Base-by-base conservation (phyloP, 2,888 invertebrate species). In the Tenodera sinensis region DNA sequence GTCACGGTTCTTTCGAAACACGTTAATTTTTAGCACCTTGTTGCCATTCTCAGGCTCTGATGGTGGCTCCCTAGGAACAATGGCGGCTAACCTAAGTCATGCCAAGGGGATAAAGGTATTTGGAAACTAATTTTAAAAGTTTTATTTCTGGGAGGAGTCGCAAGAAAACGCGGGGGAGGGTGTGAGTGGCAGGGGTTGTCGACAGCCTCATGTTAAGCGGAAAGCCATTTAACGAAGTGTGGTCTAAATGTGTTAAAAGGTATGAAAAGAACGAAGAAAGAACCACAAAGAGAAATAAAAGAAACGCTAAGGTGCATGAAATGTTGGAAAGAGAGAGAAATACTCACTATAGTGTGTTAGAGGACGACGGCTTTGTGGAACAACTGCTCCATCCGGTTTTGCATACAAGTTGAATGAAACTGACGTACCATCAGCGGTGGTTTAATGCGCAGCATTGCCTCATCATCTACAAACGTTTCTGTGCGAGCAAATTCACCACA, bases 181-280 rank as follows among this genome's bases (percentile, higher is more conserved):
- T 25, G 54, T 71, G 54, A 71, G 54, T 71, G 54, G 54, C 54
- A 71, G 54, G 54, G 54, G 54, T 15, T 71, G 54, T 71, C 54
- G 54, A 71, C 54, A 71, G 54, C 20, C 54, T 71, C 54, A 20
- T 71, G 85, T 85, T 85, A 85, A 85, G 85, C 85, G 85, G 42
- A 85, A 85, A 34, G 34, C 42, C 85, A 47, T 85, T 85, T 34
- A 85, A 27, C 42, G 85, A 85, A 85, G 85, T 85, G 85, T 47
- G 30, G 85, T 27, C 85, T 85, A 85, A 85, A 85, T 47, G 85
- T 85, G 85, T 85, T 34, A 85, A 85, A 85, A 85, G 85, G 34
- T 85, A 42, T 85, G 34, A 27, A 85, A 85, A 85, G 85, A 27
- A 47, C 34, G 34, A 34, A 34, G 85, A 47, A 85, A 85, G 42